phyloP scores from a whole-genome alignment of 2,113 vertebrate genomes.

The Pyrgilauda ruficollis region DNA sequence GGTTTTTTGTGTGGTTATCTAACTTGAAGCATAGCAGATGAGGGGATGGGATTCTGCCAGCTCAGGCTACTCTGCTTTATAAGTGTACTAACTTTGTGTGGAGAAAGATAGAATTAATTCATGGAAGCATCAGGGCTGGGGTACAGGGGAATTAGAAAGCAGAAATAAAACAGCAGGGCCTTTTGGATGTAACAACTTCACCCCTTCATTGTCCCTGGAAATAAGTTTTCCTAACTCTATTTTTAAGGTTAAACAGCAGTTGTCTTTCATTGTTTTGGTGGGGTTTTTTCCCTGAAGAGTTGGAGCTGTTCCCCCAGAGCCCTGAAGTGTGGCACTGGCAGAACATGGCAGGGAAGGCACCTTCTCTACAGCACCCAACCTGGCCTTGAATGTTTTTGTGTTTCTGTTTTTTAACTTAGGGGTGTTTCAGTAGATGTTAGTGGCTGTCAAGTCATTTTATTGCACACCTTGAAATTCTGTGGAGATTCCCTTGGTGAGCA shows the following conservation, averaged over 20 bases:
- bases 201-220: neutral
- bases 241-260: neutral
- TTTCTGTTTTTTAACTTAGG: accelerated
- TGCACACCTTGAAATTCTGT: neutral
- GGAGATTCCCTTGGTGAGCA: neutral
- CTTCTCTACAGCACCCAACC: neutral
- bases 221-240: neutral
- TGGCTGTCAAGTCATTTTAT: neutral
- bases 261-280: neutral
- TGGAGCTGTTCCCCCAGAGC: neutral
- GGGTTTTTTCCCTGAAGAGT: accelerated
- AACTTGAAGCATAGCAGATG: neutral
- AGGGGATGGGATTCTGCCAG: neutral
- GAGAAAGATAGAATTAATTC: neutral
- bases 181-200: neutral
- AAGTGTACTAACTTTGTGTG: neutral
- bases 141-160: neutral
- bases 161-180: accelerated
- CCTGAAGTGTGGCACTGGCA: neutral
- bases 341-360: neutral
- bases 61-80: neutral
- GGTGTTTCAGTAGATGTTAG: neutral
- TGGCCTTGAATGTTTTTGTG: neutral
- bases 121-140: neutral
- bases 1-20: neutral